Conservation (phyloP, 2,888 invertebrate species). For the Patella depressa region DNA sequence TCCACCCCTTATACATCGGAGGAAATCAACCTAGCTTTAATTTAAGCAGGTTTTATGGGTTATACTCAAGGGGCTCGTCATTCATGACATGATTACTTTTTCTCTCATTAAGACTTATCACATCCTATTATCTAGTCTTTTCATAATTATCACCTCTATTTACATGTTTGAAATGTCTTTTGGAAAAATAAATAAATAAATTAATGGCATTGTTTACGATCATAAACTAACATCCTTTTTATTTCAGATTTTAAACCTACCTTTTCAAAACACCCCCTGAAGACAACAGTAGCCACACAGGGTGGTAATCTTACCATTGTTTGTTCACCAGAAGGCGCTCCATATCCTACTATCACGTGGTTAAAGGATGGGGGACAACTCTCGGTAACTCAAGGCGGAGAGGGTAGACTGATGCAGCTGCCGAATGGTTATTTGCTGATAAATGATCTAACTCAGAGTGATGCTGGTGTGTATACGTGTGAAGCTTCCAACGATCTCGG, state of each 20-base stretch:
- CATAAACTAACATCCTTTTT: no score
- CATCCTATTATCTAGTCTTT: no score
- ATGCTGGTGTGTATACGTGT: conserved; percentile 61
- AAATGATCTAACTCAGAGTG: conserved; percentile 67
- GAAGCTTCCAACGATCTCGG: conserved; percentile 57
- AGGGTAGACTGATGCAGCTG: conserved; percentile 76
- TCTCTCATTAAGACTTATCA: no score
- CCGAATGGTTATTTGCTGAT: conserved; percentile 90
- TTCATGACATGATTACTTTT: no score
- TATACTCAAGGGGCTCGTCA: no score
- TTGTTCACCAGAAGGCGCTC: conserved; percentile 95
- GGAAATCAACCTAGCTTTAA: no score
- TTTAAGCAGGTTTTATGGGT: no score
- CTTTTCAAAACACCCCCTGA: conserved; percentile 88
- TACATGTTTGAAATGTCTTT: no score
- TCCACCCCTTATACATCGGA: no score
- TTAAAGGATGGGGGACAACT: conserved; percentile 77
- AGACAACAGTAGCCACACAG: conserved; percentile 86
- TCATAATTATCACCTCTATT: no score
- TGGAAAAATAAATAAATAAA: no score
- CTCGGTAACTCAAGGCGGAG: conserved; percentile 16
- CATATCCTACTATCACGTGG: conserved; percentile 85
- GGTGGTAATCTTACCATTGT: conserved; percentile 90
- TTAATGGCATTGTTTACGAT: no score
- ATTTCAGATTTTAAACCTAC: conserved; percentile 79